Evolutionary conservation across 2,113 vertebrate genomes (phyloP).

Genomic region (Synodontis membranacea): DNA sequence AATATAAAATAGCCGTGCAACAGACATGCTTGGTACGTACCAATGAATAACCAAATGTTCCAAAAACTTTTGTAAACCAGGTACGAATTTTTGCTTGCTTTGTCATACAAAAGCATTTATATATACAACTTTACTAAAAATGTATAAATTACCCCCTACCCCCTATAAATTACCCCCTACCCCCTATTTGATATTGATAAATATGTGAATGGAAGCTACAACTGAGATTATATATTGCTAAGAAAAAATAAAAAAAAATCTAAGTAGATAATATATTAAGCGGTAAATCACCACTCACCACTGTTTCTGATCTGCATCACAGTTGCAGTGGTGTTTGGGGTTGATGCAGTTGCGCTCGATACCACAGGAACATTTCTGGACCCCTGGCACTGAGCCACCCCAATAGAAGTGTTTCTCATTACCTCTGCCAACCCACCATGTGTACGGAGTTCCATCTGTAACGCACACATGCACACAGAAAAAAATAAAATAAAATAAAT

Average conservation of each 20-base stretch:
- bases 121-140: not conserved
- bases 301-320: conserved; percentile 87
- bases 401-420: conserved; percentile 95
- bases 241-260: not conserved
- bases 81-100: not conserved
- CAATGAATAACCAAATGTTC: not conserved
- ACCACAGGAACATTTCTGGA: conserved; percentile 95
- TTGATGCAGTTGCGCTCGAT: conserved; percentile 93
- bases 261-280: not conserved
- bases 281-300: conserved; percentile 77
- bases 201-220: not conserved
- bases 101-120: not conserved
- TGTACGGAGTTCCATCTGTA: conserved; percentile 85
- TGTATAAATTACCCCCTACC: not conserved
- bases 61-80: not conserved
- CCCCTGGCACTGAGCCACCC: conserved; percentile 92
- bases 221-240: not conserved
- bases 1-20: not conserved
- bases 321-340: conserved; percentile 88
- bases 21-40: not conserved
- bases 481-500: not conserved
- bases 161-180: not conserved
- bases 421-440: conserved; percentile 93
- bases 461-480: not conserved
- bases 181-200: not conserved